A percentile compares a stretch with the other conserved stretches of the same genome.
These are phyloP conservation scores for Caenorhabditis elegans DNA, from an alignment of 1,140 invertebrate genomes.

Conservation along the genomic window WBcel235 BX284606.5:8055501-8056000, in stretches of 20 bases:
- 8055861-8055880: slow-evolving; percentile 30
- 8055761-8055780: neutral
- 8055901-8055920: slow-evolving; percentile 30
- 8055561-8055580: no score
- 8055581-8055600: no score
- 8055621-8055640: no score
- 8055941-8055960: slow-evolving; percentile 30
- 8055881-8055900: slow-evolving; percentile 20
- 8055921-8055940: slow-evolving; percentile 4
- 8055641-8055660: no score
- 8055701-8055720: no score
- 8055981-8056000: neutral
- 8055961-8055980: slow-evolving; percentile 31
- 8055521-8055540: no score
- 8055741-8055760: neutral
- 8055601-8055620: no score
- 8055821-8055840: neutral
- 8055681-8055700: no score
- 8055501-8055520: no score
- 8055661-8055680: no score
- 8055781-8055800: slow-evolving; percentile 26
- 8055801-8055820: slow-evolving; percentile 8
- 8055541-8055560: no score
- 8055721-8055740: no score
- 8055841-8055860: neutral